Evolutionary conservation across 2,797 vertebrate species (phyloP).

Genomic region (Merluccius polli): DNA sequence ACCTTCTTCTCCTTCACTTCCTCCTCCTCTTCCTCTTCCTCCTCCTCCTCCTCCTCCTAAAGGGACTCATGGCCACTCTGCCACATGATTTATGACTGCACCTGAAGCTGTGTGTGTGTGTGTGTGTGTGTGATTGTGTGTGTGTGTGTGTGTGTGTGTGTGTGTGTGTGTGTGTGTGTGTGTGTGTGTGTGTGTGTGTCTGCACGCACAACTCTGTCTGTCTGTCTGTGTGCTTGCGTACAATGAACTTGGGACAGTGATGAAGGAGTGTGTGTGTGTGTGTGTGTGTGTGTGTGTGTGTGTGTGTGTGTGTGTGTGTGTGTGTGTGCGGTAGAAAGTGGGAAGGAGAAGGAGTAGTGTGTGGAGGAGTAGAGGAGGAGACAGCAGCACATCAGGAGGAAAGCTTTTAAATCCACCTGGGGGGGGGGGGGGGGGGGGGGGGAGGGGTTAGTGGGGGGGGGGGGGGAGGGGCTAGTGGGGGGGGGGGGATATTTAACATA

Average conservation of each 20-base stretch:
- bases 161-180: slow-evolving; percentile 5
- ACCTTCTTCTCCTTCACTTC: slow-evolving; percentile 19
- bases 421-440: too few relatives aligned
- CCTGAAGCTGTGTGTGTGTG: slow-evolving; percentile 40
- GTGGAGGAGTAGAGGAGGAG: background rate
- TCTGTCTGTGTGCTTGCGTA: background rate
- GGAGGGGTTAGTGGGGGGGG: too few relatives aligned
- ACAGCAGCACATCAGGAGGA: too few relatives aligned
- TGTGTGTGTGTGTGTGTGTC: slow-evolving; percentile 13
- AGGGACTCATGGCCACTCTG: slow-evolving; percentile 55
- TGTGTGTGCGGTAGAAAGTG: background rate
- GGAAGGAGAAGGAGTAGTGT: background rate
- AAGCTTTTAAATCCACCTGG: too few relatives aligned
- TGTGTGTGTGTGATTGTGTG: slow-evolving; percentile 17
- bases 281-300: too few relatives aligned
- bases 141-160: background rate
- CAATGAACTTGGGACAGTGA: background rate
- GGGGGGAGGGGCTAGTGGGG: too few relatives aligned
- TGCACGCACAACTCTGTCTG: background rate
- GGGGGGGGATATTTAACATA: too few relatives aligned
- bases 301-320: too few relatives aligned
- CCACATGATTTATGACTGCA: slow-evolving; percentile 68
- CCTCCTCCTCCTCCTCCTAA: slow-evolving; percentile 14
- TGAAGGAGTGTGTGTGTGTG: background rate
- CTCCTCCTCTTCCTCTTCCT: background rate